Conservation (phyloP, 2,113 vertebrate species). For the Callaeas wilsoni region DNA sequence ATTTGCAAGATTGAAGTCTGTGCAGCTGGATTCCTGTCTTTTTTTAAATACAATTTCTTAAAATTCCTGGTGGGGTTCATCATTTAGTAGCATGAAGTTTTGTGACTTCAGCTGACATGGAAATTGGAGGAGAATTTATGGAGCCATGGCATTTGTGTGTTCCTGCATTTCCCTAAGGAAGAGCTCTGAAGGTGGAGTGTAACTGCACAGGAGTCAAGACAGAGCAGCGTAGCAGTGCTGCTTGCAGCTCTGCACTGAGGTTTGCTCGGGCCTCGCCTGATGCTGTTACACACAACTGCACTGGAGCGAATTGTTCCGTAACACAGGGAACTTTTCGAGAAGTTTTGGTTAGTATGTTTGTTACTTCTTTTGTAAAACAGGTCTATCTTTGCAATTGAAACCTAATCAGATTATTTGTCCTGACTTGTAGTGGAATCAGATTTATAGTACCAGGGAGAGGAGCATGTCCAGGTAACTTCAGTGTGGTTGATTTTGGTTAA, state of each 20-base stretch:
- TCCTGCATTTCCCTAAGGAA: not conserved
- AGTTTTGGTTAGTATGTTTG: not conserved
- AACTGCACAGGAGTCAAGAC: not conserved
- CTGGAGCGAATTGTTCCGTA: not conserved
- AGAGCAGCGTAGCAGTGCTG: not conserved
- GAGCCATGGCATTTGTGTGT: not conserved
- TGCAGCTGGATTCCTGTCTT: not conserved
- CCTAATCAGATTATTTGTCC: not conserved
- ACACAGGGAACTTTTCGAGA: not conserved
- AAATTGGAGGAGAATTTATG: not conserved
- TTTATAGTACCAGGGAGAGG: not conserved
- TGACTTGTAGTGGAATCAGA: not conserved
- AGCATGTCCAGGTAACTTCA: not conserved
- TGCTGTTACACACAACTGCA: not conserved
- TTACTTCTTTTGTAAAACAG: not conserved
- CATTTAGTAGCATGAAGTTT: not conserved
- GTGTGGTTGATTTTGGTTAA: not conserved
- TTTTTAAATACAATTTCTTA: not conserved
- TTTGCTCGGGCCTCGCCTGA: not conserved
- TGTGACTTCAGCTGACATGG: not conserved
- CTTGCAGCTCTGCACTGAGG: not conserved
- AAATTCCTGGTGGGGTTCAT: not conserved
- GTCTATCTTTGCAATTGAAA: not conserved
- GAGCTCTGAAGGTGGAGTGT: not conserved
- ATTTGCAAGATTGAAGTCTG: not conserved